A percentile compares a stretch with the other conserved stretches of the same genome.
phyloP scores from a whole-genome alignment of 1,140 invertebrate genomes.

The Trachymyrmex cornetzi region DNA sequence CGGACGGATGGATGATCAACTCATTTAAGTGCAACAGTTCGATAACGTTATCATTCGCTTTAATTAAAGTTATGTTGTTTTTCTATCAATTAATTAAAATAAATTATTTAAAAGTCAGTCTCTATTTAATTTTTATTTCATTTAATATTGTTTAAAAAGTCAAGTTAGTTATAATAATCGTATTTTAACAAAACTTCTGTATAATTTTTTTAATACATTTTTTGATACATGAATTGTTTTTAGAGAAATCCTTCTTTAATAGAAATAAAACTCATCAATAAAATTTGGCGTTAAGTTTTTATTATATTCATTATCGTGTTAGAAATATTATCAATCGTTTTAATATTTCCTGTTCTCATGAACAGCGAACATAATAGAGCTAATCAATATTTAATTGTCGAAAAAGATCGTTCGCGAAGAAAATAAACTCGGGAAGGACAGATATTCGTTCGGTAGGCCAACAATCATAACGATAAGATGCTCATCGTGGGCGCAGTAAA shows the following conservation, averaged over 20 bases:
- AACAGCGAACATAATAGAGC: background rate
- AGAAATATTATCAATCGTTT: background rate
- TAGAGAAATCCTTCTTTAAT: background rate
- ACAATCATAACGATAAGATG: constrained; percentile 32
- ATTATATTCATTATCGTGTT: background rate
- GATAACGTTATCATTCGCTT: background rate
- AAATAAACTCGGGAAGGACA: constrained; percentile 1
- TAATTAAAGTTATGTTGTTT: background rate
- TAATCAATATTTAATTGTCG: background rate
- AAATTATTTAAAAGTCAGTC: background rate
- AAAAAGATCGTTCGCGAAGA: background rate
- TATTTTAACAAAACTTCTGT: background rate
- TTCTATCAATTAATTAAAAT: background rate
- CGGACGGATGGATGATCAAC: background rate
- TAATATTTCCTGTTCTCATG: background rate
- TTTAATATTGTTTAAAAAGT: no score
- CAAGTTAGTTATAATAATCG: background rate
- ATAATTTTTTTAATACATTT: background rate
- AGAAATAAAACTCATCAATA: background rate
- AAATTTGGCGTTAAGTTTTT: background rate
- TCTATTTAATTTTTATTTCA: no score
- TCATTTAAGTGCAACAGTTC: background rate
- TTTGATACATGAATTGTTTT: background rate
- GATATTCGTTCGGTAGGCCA: background rate
- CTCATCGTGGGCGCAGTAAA: constrained; percentile 6